A percentile compares a stretch with the other conserved stretches of the same genome.
Evolutionary conservation across 2,888 invertebrate species (phyloP).

Genomic region (Lottia scabra): DNA sequence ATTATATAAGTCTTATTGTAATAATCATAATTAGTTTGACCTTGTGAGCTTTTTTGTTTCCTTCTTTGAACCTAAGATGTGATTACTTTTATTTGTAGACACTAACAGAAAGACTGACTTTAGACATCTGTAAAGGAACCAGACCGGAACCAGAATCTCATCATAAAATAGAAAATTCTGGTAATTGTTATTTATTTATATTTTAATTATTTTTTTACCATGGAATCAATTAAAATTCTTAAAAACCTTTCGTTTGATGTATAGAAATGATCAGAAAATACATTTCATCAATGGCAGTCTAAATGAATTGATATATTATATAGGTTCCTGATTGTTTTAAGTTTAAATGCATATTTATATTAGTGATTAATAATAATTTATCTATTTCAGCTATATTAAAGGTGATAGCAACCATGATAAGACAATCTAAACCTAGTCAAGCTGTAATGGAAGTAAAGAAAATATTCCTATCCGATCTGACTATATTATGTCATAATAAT

Average conservation of each 20-base stretch:
- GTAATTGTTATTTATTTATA: conserved; percentile 77
- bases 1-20: too few relatives aligned
- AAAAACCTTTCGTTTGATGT: too few relatives aligned
- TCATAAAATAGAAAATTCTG: conserved; percentile 95
- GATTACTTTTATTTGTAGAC: conserved; percentile 72
- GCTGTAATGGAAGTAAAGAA: conserved; percentile 77
- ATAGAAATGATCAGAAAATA: too few relatives aligned
- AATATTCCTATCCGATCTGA: conserved; percentile 97
- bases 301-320: too few relatives aligned
- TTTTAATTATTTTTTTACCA: too few relatives aligned
- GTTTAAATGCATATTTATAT: too few relatives aligned
- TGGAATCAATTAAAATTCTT: too few relatives aligned
- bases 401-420: conserved; percentile 95
- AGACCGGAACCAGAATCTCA: conserved; percentile 95
- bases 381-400: conserved; percentile 90
- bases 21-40: too few relatives aligned
- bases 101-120: conserved; percentile 96
- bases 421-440: conserved; percentile 89
- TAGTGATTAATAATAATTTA: too few relatives aligned
- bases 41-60: too few relatives aligned
- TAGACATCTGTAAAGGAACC: conserved; percentile 88
- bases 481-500: conserved; percentile 96
- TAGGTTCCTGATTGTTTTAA: too few relatives aligned
- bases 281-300: too few relatives aligned
- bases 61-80: neutral